phyloP scores from a whole-genome alignment of 2,888 invertebrate species.

The Xylophagus ater region DNA sequence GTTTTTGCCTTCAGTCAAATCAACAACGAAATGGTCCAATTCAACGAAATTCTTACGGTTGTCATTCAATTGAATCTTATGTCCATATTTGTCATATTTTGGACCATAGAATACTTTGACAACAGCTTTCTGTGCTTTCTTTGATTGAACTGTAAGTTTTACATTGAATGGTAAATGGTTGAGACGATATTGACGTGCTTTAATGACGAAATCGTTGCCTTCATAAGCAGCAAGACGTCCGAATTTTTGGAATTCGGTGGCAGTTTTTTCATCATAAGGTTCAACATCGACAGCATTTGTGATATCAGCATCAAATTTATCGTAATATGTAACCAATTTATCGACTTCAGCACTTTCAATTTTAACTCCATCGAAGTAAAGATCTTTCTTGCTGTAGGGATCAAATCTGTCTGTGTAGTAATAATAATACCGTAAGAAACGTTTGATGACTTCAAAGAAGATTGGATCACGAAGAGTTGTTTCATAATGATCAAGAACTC shows the following conservation, averaged over 20 bases:
- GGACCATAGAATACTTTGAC: constrained; percentile 62
- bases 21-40: constrained; percentile 52
- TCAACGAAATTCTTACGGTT: constrained; percentile 56
- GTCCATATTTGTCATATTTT: constrained; percentile 49
- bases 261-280: constrained; percentile 36
- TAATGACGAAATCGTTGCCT: constrained; percentile 40
- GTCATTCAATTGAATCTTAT: constrained; percentile 43
- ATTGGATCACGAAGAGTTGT: constrained; percentile 62
- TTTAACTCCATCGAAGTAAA: constrained; percentile 51
- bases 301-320: constrained; percentile 54
- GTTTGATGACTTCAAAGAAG: constrained; percentile 58
- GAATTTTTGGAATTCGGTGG: constrained; percentile 23
- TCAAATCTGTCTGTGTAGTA: constrained; percentile 50
- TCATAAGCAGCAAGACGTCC: constrained; percentile 31
- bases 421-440: constrained; percentile 45
- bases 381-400: constrained; percentile 50
- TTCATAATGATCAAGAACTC: constrained; percentile 49
- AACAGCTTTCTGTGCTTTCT: constrained; percentile 48
- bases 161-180: constrained; percentile 55
- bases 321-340: constrained; percentile 57
- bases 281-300: constrained; percentile 36
- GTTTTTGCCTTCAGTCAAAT: constrained; percentile 45
- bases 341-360: constrained; percentile 52
- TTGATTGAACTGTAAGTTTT: constrained; percentile 45
- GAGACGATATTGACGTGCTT: constrained; percentile 50